These are phyloP conservation scores for Psettodes erumei DNA, from an alignment of 2,113 vertebrate species.

Conservation along the genomic window DNA sequence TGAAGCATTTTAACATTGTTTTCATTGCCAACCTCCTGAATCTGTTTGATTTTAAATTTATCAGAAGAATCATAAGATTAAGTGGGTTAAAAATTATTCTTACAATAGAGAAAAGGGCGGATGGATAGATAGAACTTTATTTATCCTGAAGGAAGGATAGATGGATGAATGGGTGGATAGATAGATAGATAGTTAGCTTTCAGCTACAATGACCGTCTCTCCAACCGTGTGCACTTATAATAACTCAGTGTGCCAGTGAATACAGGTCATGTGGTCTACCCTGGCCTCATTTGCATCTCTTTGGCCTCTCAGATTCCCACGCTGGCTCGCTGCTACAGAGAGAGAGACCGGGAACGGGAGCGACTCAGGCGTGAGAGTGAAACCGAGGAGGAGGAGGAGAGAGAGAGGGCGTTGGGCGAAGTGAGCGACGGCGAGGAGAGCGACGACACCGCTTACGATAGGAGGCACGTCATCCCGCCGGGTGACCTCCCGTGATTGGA, in stretches of 20 bases:
- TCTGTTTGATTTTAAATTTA: too few relatives aligned
- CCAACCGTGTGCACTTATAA: background rate
- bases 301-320: conserved; percentile 68
- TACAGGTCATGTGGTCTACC: background rate
- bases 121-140: background rate
- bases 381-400: conserved; percentile 81
- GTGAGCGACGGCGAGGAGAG: conserved; percentile 84
- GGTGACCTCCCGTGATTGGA: conserved; percentile 77
- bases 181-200: background rate
- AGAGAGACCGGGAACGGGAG: conserved; percentile 67
- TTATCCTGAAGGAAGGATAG: too few relatives aligned
- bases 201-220: background rate
- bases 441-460: conserved; percentile 84
- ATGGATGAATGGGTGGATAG: background rate
- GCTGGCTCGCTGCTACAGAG: conserved; percentile 64
- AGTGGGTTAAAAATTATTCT: too few relatives aligned
- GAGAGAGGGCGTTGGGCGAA: conserved; percentile 71
- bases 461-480: conserved; percentile 72
- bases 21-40: background rate
- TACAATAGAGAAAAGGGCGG: background rate
- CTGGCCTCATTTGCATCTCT: background rate
- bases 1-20: background rate
- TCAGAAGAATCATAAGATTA: too few relatives aligned
- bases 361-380: conserved; percentile 75
- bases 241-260: background rate